Conservation (phyloP, 2,797 vertebrate species). For the Aulostomus chinensis region DNA sequence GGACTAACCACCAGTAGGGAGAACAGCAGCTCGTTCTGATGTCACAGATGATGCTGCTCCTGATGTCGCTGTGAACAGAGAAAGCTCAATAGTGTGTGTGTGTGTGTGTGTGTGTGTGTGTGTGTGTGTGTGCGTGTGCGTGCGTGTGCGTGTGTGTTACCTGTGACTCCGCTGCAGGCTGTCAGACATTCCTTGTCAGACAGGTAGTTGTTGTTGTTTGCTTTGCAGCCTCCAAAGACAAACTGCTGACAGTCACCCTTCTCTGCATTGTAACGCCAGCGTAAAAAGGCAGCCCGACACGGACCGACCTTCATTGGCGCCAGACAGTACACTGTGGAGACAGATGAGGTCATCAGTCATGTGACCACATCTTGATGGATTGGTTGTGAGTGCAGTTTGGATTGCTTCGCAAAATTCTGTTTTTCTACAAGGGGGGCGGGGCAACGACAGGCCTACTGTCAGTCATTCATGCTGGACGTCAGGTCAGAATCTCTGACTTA, state of each 20-base stretch:
- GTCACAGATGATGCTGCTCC: neutral
- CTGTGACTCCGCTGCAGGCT: constrained; percentile 78
- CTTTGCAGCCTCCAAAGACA: constrained; percentile 78
- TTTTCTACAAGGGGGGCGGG: too few species aligned
- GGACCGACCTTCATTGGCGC: constrained; percentile 84
- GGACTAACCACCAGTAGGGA: constrained; percentile 38
- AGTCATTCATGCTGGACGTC: too few species aligned
- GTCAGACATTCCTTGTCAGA: constrained; percentile 77
- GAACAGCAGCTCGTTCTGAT: neutral
- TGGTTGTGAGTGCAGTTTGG: too few species aligned
- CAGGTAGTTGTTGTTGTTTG: constrained; percentile 92
- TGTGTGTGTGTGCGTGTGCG: neutral
- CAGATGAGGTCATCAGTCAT: neutral
- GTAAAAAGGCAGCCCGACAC: constrained; percentile 87
- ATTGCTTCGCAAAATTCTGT: too few species aligned
- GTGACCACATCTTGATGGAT: too few species aligned
- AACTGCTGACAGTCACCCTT: constrained; percentile 74
- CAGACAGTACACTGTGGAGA: constrained; percentile 82
- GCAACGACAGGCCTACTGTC: too few species aligned
- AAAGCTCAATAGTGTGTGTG: too few species aligned
- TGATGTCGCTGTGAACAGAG: constrained; percentile 9
- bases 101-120: neutral
- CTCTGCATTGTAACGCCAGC: constrained; percentile 84
- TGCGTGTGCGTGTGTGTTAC: constrained; percentile 59
- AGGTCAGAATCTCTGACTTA: too few species aligned